These are phyloP conservation scores for Microtus oregoni DNA, from an alignment of 2,113 vertebrate species.

Conservation along the genomic window DNA sequence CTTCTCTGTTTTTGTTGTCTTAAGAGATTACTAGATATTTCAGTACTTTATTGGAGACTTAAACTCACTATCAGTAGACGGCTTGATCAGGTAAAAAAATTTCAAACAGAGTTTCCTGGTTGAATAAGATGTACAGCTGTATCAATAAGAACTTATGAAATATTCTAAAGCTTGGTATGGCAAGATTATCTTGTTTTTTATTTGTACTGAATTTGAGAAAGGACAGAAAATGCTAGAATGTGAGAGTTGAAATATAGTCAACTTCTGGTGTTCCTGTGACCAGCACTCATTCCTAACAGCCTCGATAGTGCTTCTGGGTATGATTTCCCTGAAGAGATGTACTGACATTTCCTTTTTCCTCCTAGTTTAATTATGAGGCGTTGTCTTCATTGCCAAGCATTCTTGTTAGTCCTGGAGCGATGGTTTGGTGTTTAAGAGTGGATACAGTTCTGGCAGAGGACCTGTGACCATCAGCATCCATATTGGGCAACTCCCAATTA, in stretches of 20 bases:
- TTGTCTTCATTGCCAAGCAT: background rate
- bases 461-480: background rate
- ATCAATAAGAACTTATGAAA: background rate
- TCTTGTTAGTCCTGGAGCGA: background rate
- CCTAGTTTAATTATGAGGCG: background rate
- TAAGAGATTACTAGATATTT: conserved; percentile 81
- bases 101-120: conserved; percentile 43
- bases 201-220: background rate
- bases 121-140: background rate
- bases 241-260: background rate
- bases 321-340: background rate
- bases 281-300: background rate
- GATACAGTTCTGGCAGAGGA: background rate
- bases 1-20: conserved; percentile 79
- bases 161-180: background rate
- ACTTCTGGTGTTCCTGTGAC: background rate
- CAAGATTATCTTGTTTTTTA: background rate
- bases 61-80: conserved; percentile 47
- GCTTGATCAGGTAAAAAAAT: background rate
- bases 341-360: background rate
- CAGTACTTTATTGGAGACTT: conserved; percentile 79
- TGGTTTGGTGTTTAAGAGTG: background rate
- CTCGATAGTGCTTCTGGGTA: background rate
- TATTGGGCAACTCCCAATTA: too few relatives aligned
- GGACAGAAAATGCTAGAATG: background rate